These are phyloP conservation scores for Papilio aristodemus DNA, from an alignment of 1,140 invertebrate species.

Conservation along the genomic window DNA sequence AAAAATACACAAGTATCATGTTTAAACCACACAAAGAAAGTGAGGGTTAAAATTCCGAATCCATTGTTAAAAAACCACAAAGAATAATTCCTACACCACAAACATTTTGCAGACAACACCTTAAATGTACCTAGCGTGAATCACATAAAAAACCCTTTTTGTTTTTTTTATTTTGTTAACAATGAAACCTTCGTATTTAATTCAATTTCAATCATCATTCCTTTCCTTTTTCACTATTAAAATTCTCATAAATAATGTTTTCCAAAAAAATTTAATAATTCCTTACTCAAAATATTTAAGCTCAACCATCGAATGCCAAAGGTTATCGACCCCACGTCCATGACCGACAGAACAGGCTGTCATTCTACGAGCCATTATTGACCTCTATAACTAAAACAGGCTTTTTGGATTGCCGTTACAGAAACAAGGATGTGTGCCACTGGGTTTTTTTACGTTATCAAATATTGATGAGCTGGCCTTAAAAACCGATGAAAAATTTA, in stretches of 20 bases:
- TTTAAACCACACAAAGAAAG: not conserved
- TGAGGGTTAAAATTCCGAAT: not conserved
- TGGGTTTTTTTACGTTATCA: not conserved
- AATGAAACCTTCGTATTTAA: too few relatives aligned
- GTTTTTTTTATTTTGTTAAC: not conserved
- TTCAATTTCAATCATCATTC: too few relatives aligned
- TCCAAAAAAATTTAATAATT: too few relatives aligned
- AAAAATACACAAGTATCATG: not conserved
- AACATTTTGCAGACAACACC: too few relatives aligned
- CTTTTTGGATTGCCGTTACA: slow-evolving; percentile 43
- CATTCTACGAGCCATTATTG: slow-evolving; percentile 46
- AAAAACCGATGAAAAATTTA: too few relatives aligned
- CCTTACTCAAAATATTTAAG: too few relatives aligned
- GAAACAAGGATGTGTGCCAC: slow-evolving; percentile 23
- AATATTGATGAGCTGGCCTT: not conserved
- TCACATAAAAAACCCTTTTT: not conserved
- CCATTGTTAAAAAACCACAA: not conserved
- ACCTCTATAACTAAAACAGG: slow-evolving; percentile 45
- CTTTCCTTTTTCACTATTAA: too few relatives aligned
- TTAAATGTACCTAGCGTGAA: not conserved
- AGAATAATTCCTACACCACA: not conserved
- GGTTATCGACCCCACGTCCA: slow-evolving; percentile 54
- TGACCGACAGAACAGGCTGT: slow-evolving; percentile 50
- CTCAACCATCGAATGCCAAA: slow-evolving; percentile 21
- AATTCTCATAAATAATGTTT: too few relatives aligned